Conservation (phyloP, 2,888 invertebrate genomes). For the Habrosyne pyritoides region DNA sequence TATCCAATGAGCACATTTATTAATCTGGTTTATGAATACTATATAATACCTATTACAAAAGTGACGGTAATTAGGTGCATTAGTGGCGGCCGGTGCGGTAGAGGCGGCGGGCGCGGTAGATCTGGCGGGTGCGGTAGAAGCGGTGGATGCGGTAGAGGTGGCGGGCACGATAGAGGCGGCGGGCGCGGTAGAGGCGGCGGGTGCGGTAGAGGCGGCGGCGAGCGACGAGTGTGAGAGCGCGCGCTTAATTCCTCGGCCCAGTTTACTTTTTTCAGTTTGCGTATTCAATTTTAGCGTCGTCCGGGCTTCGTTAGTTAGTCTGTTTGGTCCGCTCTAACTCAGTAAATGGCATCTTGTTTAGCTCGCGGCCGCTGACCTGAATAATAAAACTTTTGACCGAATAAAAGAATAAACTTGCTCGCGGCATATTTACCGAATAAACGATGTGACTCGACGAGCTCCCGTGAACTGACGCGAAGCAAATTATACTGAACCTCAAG, state of each 20-base stretch:
- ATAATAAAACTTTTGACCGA: constrained; percentile 32
- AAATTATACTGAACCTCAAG: neutral
- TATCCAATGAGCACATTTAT: no score
- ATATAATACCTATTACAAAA: no score
- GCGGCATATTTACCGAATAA: constrained; percentile 26
- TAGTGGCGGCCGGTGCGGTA: no score
- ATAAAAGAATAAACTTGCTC: constrained; percentile 18
- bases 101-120: no score
- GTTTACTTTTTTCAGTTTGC: constrained; percentile 31
- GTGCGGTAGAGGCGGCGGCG: neutral
- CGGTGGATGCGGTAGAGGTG: no score
- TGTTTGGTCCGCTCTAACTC: constrained; percentile 33
- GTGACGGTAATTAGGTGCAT: no score
- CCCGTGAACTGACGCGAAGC: neutral
- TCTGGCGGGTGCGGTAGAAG: no score
- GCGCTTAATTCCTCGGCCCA: neutral
- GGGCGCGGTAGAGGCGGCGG: neutral
- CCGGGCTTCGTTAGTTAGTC: constrained; percentile 40
- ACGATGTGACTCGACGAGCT: constrained; percentile 19
- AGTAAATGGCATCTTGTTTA: constrained; percentile 35
- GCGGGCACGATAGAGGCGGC: no score
- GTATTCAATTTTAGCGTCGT: constrained; percentile 36
- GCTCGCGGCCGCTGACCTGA: constrained; percentile 28
- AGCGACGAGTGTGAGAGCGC: neutral
- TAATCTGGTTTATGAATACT: no score